Conservation (phyloP, 2,888 invertebrate species). For the Chelonus formosanus region DNA sequence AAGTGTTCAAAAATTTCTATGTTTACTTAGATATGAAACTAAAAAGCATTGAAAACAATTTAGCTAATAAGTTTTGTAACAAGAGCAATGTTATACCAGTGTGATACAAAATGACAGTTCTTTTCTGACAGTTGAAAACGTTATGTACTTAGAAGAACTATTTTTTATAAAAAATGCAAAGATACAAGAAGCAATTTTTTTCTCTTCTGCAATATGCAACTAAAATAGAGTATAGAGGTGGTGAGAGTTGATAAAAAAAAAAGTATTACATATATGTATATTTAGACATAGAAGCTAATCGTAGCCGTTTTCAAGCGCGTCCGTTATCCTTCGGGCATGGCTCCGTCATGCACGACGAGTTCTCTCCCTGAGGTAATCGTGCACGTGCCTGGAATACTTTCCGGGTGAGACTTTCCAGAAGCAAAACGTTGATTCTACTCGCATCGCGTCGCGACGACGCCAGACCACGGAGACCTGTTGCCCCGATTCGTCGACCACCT, state of each 20-base stretch:
- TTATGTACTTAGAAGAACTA: conserved; percentile 1
- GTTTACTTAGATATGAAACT: too few relatives aligned
- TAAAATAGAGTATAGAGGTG: conserved; percentile 10
- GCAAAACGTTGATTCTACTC: conserved; percentile 40
- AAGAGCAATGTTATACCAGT: too few relatives aligned
- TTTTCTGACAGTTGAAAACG: not conserved
- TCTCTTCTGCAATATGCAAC: conserved; percentile 15
- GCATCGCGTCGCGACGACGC: conserved; percentile 42
- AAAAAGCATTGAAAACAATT: too few relatives aligned
- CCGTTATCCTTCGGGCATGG: conserved; percentile 36
- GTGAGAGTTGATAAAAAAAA: not conserved
- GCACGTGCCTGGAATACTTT: conserved; percentile 46
- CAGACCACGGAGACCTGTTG: conserved; percentile 50
- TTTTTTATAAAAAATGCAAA: conserved; percentile 21
- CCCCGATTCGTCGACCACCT: conserved; percentile 36
- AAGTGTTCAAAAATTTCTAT: too few relatives aligned
- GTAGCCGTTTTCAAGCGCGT: conserved; percentile 28
- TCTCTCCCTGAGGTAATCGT: conserved; percentile 44
- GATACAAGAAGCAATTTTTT: conserved; percentile 23
- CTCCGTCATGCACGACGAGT: conserved; percentile 45
- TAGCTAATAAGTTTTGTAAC: too few relatives aligned
- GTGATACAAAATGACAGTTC: too few relatives aligned
- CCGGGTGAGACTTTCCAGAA: conserved; percentile 32
- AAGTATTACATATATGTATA: conserved; percentile 11
- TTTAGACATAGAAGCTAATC: conserved; percentile 28